Conservation (phyloP, 2,888 invertebrate genomes). For the Drosophila yooni region DNA sequence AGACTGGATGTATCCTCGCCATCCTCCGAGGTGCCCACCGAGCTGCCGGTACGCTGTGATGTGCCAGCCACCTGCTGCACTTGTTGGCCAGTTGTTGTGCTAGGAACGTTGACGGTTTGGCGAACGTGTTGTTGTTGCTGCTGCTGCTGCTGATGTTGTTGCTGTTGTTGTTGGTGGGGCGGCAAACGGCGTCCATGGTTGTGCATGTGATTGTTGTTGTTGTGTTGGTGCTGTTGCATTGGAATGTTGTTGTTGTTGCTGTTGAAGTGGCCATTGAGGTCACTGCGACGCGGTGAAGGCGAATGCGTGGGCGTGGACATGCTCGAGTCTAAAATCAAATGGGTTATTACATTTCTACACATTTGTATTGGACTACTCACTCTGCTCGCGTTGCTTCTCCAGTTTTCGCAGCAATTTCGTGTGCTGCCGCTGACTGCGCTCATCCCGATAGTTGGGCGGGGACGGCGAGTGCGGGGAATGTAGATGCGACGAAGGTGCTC, state of each 20-base stretch:
- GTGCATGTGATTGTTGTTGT: slow-evolving; percentile 46
- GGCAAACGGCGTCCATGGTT: slow-evolving; percentile 58
- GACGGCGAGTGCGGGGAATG: slow-evolving; percentile 90
- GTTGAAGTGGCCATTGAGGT: slow-evolving; percentile 86
- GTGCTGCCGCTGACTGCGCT: slow-evolving; percentile 91
- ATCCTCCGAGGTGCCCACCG: slow-evolving; percentile 91
- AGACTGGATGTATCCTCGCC: slow-evolving; percentile 91
- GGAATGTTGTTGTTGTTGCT: slow-evolving; percentile 66
- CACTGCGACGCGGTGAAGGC: slow-evolving; percentile 89
- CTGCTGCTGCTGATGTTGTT: slow-evolving; percentile 23
- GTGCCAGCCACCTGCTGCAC: slow-evolving; percentile 29
- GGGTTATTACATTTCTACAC: neutral
- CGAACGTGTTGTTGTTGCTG: slow-evolving; percentile 46
- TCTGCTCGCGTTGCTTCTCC: slow-evolving; percentile 88
- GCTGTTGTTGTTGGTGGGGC: slow-evolving; percentile 50
- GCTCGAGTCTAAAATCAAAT: slow-evolving; percentile 73
- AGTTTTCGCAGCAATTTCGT: slow-evolving; percentile 91
- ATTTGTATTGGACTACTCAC: slow-evolving; percentile 82
- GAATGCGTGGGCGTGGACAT: slow-evolving; percentile 87
- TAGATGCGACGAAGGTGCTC: slow-evolving; percentile 78
- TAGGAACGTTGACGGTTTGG: slow-evolving; percentile 52
- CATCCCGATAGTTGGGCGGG: slow-evolving; percentile 91
- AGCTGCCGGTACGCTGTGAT: slow-evolving; percentile 63
- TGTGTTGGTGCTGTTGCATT: slow-evolving; percentile 51
- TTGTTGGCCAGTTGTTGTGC: slow-evolving; percentile 25